Conservation (phyloP, 2,888 invertebrate genomes). For the Phyllotreta cruciferae region DNA sequence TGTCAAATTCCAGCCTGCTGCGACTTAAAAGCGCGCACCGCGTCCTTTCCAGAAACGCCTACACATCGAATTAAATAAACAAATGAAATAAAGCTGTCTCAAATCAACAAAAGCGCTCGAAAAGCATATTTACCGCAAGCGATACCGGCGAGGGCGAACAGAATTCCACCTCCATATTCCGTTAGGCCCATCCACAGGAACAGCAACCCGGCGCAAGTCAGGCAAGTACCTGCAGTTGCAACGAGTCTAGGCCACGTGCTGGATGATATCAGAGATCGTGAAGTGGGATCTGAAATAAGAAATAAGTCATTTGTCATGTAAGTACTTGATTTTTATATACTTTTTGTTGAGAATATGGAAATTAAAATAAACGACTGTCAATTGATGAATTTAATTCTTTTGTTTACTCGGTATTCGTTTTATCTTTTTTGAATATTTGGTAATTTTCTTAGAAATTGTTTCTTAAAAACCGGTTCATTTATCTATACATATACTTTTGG, state of each 20-base stretch:
- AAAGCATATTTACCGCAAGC: conserved; percentile 55
- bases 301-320: conserved; percentile 8
- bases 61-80: too few relatives aligned
- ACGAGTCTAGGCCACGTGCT: conserved; percentile 68
- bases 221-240: conserved; percentile 65
- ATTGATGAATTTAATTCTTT: too few relatives aligned
- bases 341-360: not conserved
- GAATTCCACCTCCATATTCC: conserved; percentile 38
- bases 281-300: conserved; percentile 65
- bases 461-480: too few relatives aligned
- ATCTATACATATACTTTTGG: too few relatives aligned
- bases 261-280: conserved; percentile 64
- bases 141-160: conserved; percentile 59
- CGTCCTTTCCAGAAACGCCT: not conserved
- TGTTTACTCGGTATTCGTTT: too few relatives aligned
- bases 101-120: too few relatives aligned
- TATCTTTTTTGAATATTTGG: too few relatives aligned
- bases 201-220: conserved; percentile 67
- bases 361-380: too few relatives aligned
- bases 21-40: not conserved
- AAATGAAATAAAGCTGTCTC: too few relatives aligned
- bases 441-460: too few relatives aligned
- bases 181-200: conserved; percentile 60
- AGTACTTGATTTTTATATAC: not conserved
- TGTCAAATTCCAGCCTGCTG: not conserved